Conservation (phyloP, 2,797 vertebrate species). For the Sternarchorhynchus goeldii region DNA sequence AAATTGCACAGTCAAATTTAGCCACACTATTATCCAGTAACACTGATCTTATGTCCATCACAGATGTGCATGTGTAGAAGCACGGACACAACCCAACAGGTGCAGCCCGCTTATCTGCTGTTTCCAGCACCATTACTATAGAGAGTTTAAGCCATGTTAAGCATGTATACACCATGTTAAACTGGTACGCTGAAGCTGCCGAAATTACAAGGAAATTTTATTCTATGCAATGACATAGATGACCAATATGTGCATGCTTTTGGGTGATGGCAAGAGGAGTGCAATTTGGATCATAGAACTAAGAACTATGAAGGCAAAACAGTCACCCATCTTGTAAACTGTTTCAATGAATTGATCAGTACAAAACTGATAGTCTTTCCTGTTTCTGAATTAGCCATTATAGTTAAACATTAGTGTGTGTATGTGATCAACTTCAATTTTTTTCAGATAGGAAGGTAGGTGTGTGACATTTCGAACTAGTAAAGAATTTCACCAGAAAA, state of each 20-base stretch:
- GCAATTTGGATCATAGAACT: neutral
- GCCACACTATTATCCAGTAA: constrained; percentile 13
- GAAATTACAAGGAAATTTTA: neutral
- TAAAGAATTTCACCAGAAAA: no score
- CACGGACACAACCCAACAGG: neutral
- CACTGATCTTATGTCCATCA: neutral
- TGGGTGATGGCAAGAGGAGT: no score
- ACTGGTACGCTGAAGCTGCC: neutral
- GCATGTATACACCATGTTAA: neutral
- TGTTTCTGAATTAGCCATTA: neutral
- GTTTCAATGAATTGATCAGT: neutral
- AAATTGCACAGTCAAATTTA: neutral
- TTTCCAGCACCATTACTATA: neutral
- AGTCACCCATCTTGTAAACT: neutral
- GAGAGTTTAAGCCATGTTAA: neutral
- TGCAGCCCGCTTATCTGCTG: neutral
- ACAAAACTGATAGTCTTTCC: neutral
- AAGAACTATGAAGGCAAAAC: neutral
- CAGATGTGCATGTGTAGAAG: neutral
- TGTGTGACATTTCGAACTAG: no score
- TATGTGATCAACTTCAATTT: no score
- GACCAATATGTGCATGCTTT: no score
- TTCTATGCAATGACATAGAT: no score
- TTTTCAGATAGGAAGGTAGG: no score
- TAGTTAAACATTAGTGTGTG: neutral